Evolutionary conservation across 2,888 invertebrate genomes (phyloP), one percentile per base, ranked within the genome.

Genomic region (Clusia tigrina): DNA sequence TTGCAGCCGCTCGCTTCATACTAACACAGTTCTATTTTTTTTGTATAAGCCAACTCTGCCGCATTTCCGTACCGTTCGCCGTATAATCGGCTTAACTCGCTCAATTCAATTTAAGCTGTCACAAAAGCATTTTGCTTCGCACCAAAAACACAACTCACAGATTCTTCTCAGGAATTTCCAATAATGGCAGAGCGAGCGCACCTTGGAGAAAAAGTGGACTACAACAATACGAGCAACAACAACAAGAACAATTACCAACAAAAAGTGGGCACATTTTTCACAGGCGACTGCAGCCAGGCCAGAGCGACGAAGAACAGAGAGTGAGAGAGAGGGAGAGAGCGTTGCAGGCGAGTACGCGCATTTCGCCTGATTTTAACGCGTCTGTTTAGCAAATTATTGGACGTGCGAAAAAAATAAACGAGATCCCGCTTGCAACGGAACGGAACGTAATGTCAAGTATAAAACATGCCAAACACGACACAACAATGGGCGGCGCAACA

Each of bases 281-380:
- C 42, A 42, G n/a, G n/a, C n/a, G n/a, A n/a, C n/a, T 5, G 51
- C 51, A 5, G 23, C 15, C 51, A 15, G 22, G 15, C 10, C 53
- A 6, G 17, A 9, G 2, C 18, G 54, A 12, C 18, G 56, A 15
- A 2, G 56, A 3, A 24, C 25, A 2, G 3, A 24, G 48, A 23
- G 2, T 26, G 17, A n/a, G 9, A 1, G 26, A 18, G 24, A 5
- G 15, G 2, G 2, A 32, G n/a, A 26, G 5, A 32, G 2, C 2
- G 54, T n/a, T 15, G n/a, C n/a, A n/a, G n/a, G n/a, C n/a, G n/a
- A n/a, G n/a, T n/a, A n/a, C n/a, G n/a, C n/a, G 5, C 32, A 42
- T 42, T 42, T 42, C 42, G 42, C 22, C 48, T 25, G 48, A 25
- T 58, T 46, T 58, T 58, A 56, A 56, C 55, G 55, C 55, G 55